These are phyloP conservation scores for Diuraphis noxia DNA, from an alignment of 1,140 invertebrate genomes.

Conservation along the genomic window DNA sequence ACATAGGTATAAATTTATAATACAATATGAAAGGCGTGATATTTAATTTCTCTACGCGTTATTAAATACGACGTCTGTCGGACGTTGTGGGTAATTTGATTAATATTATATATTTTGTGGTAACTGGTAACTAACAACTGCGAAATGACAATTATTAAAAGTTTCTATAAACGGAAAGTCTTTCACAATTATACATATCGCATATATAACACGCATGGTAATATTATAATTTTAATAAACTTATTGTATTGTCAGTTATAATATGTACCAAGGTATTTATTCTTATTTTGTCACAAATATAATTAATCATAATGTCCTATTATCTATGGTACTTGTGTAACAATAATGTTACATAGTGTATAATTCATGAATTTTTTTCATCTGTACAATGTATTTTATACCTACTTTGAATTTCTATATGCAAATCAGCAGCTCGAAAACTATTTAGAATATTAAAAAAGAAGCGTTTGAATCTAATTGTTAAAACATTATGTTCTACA, in stretches of 20 bases:
- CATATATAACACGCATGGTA: not conserved
- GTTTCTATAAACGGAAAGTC: not conserved
- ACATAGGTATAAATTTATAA: not conserved
- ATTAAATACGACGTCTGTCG: not conserved
- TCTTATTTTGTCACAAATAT: not conserved
- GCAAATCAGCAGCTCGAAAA: not conserved
- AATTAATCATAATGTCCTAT: not conserved
- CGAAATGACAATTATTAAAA: not conserved
- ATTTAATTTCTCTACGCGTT: not conserved
- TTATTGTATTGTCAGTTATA: not conserved
- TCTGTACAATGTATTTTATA: not conserved
- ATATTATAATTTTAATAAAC: not conserved
- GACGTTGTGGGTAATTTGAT: not conserved
- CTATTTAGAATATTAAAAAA: not conserved
- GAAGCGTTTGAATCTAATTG: not conserved
- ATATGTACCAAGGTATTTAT: not conserved
- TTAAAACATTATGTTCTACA: not conserved
- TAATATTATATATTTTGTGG: conserved; percentile 7
- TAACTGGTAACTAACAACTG: not conserved
- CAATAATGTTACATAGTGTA: not conserved
- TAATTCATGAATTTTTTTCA: not conserved
- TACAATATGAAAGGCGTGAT: not conserved
- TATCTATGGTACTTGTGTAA: not conserved
- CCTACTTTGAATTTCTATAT: not conserved
- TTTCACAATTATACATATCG: not conserved